Percentiles rank a stretch among this genome's conserved stretches.
Evolutionary conservation across 1,140 invertebrate species (phyloP).

Genomic region (Cephus cinctus): DNA sequence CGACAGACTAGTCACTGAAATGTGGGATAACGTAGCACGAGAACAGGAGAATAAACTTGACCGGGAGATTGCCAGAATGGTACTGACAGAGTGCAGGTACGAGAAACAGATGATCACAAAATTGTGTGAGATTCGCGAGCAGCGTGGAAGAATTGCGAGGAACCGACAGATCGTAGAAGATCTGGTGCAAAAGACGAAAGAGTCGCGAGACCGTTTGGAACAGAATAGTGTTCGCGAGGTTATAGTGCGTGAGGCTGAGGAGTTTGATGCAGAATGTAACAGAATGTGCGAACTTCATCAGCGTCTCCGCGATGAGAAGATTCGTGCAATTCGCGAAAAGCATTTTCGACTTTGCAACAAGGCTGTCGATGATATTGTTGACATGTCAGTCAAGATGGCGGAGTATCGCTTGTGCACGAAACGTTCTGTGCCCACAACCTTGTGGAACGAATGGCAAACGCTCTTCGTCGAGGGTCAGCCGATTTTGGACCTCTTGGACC

Average conservation of each 20-base stretch:
- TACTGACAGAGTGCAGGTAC: conserved; percentile 61
- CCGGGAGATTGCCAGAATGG: conserved; percentile 53
- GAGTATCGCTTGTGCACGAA: conserved; percentile 52
- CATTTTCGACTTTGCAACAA: conserved; percentile 54
- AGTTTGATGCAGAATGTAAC: conserved; percentile 56
- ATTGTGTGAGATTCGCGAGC: conserved; percentile 59
- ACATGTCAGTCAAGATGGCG: conserved; percentile 54
- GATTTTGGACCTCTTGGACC: conserved; percentile 50
- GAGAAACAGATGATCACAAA: conserved; percentile 65
- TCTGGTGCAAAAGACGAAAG: conserved; percentile 50
- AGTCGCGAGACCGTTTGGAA: conserved; percentile 50
- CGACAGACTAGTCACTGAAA: conserved; percentile 32
- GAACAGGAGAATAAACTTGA: conserved; percentile 57
- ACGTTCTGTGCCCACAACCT: conserved; percentile 44
- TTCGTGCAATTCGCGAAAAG: conserved; percentile 43
- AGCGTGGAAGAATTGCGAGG: conserved; percentile 54
- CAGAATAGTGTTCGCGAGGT: conserved; percentile 52
- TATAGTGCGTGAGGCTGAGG: conserved; percentile 42
- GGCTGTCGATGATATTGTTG: conserved; percentile 54
- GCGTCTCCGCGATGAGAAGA: conserved; percentile 49
- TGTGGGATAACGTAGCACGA: conserved; percentile 43
- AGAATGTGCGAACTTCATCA: conserved; percentile 55
- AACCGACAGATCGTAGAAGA: conserved; percentile 55
- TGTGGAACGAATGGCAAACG: conserved; percentile 57
- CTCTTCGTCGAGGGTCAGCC: conserved; percentile 56